Evolutionary conservation across 2,888 invertebrate species (phyloP).

Genomic region (Andrena trimmerana): DNA sequence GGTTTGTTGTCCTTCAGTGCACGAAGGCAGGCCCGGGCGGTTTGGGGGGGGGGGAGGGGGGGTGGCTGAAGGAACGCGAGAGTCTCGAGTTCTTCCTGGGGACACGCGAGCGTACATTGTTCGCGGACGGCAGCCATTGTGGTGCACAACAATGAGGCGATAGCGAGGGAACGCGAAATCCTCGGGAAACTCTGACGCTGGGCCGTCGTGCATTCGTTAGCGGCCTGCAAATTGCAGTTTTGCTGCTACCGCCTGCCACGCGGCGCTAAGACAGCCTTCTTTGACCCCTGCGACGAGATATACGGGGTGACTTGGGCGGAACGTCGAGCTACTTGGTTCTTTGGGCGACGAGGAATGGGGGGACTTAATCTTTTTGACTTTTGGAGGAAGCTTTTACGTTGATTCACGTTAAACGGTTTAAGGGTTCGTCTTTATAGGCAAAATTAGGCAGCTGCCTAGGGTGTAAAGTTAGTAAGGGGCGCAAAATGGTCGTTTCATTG

Average conservation of each 20-base stretch:
- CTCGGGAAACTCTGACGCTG: conserved; percentile 53
- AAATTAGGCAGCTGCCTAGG: too few species aligned
- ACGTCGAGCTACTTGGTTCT: too few species aligned
- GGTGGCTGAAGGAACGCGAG: conserved; percentile 9
- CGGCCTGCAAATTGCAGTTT: conserved; percentile 48
- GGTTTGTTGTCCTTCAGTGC: conserved; percentile 52
- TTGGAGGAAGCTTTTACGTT: too few species aligned
- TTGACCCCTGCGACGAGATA: not conserved
- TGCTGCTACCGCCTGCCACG: not conserved
- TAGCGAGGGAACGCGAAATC: conserved; percentile 49
- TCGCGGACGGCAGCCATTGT: conserved; percentile 54
- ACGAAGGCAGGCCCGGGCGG: not conserved
- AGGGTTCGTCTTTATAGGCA: too few species aligned
- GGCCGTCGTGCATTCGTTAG: conserved; percentile 55
- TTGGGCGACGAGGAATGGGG: too few species aligned
- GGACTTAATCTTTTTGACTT: too few species aligned
- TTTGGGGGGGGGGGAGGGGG: not conserved
- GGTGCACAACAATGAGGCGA: conserved; percentile 59
- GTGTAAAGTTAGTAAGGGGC: too few species aligned
- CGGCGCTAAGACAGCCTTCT: conserved; percentile 1
- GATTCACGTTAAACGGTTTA: too few species aligned
- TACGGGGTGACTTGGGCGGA: not conserved
- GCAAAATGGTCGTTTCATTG: too few species aligned
- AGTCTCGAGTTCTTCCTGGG: conserved; percentile 49
- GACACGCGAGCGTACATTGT: conserved; percentile 51